Percentiles rank a stretch among this genome's conserved stretches.
phyloP scores from a whole-genome alignment of 2,797 vertebrate species.

The Dendrocincla fuliginosa region DNA sequence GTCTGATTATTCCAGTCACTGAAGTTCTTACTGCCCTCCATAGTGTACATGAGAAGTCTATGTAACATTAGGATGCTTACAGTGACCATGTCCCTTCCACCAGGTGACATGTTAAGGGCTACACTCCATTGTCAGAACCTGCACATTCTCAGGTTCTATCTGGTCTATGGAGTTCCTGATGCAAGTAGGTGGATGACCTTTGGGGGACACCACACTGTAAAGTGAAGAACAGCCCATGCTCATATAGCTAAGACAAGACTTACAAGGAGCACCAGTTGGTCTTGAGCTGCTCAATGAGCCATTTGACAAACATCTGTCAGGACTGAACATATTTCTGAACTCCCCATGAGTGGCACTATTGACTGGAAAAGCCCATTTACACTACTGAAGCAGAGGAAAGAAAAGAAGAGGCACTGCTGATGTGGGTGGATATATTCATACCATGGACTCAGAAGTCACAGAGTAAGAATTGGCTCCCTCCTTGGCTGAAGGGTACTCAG shows the following conservation, averaged over 20 bases:
- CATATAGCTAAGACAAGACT: not conserved
- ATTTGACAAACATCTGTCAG: conserved; percentile 17
- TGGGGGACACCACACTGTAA: not conserved
- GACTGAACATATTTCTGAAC: not conserved
- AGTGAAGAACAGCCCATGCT: not conserved
- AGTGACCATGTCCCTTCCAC: not conserved
- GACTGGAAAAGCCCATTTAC: not conserved
- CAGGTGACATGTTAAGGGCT: rapidly evolving
- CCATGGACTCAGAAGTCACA: not conserved
- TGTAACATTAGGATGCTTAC: not conserved
- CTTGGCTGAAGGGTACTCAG: not conserved
- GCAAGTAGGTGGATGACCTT: not conserved
- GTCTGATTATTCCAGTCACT: not conserved
- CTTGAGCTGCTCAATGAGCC: not conserved
- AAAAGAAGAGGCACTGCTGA: not conserved
- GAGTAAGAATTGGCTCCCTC: not conserved
- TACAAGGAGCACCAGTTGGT: not conserved
- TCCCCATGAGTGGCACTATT: not conserved
- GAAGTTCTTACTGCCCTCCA: not conserved
- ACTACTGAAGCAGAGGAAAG: not conserved
- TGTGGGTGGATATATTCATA: not conserved
- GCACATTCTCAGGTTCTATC: not conserved
- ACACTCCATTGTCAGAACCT: not conserved
- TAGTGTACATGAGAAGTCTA: not conserved
- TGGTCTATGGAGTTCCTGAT: not conserved